Evolutionary conservation across 2,888 invertebrate species (phyloP).

Genomic region (Petrophora chlorosata): DNA sequence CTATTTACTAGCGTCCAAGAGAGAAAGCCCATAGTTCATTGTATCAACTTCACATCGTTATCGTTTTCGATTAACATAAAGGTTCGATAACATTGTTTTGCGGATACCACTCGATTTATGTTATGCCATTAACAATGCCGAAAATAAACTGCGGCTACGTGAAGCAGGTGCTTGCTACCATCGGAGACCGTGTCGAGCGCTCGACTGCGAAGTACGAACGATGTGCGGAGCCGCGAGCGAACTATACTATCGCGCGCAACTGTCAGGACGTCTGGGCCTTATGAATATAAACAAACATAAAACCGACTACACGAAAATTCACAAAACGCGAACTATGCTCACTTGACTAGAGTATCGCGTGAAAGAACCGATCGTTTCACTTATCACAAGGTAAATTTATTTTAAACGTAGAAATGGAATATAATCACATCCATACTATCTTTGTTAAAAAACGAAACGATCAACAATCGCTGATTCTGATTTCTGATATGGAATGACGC

Average conservation of each 20-base stretch:
- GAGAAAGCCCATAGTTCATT: constrained; percentile 44
- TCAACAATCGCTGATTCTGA: too few relatives aligned
- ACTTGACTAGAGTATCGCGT: neutral
- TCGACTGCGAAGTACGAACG: constrained; percentile 36
- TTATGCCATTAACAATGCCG: constrained; percentile 53
- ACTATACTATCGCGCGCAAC: constrained; percentile 40
- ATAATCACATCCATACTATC: constrained; percentile 2
- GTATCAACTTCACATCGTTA: constrained; percentile 50
- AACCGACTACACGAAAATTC: constrained; percentile 12
- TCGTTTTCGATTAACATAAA: constrained; percentile 50
- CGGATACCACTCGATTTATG: constrained; percentile 51
- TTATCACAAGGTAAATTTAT: too few relatives aligned
- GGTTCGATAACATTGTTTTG: constrained; percentile 62
- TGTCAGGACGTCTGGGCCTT: constrained; percentile 35
- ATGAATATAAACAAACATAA: constrained; percentile 30
- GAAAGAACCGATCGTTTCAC: constrained; percentile 1
- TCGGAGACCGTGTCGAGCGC: constrained; percentile 39
- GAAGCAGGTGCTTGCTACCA: constrained; percentile 28
- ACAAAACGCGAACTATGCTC: neutral
- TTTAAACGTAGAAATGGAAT: too few relatives aligned
- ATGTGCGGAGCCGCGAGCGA: constrained; percentile 34
- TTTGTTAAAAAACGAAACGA: constrained; percentile 2
- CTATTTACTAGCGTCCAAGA: constrained; percentile 39
- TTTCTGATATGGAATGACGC: too few relatives aligned
- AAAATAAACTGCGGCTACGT: constrained; percentile 50